phyloP scores from a whole-genome alignment of 1,140 invertebrate species.

The Microplitis mediator region DNA sequence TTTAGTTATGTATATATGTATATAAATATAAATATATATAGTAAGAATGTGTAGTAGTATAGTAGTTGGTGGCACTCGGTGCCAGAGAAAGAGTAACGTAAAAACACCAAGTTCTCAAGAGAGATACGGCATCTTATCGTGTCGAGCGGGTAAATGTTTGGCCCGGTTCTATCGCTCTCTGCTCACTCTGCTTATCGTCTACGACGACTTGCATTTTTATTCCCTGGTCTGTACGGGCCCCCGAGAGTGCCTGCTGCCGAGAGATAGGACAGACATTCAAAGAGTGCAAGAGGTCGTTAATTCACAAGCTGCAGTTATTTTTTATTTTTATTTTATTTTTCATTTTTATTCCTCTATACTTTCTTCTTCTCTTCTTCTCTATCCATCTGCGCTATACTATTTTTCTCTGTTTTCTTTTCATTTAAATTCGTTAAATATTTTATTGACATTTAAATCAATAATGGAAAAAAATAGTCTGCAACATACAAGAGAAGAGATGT shows the following conservation, averaged over 20 bases:
- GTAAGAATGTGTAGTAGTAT: background rate
- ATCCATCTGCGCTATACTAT: no score
- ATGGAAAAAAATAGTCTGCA: background rate
- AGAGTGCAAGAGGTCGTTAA: constrained; percentile 15
- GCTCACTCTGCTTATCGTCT: constrained; percentile 17
- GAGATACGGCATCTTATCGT: constrained; percentile 57
- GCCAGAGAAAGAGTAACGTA: constrained; percentile 26
- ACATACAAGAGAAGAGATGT: background rate
- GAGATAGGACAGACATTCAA: constrained; percentile 20
- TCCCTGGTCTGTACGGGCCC: constrained; percentile 15
- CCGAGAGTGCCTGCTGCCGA: constrained; percentile 12
- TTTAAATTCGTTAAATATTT: no score
- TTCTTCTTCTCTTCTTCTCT: no score
- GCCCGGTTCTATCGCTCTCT: constrained; percentile 47
- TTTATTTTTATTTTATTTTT: background rate
- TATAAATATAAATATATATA: background rate
- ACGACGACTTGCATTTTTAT: constrained; percentile 28
- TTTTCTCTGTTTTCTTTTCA: no score
- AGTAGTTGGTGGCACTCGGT: constrained; percentile 27
- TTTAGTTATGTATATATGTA: background rate
- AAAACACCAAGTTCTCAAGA: constrained; percentile 52
- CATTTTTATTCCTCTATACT: background rate
- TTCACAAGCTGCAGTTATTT: background rate
- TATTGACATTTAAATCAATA: no score
- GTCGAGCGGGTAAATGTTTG: constrained; percentile 52